phyloP scores from a whole-genome alignment of 2,888 invertebrate species.

The Drosophila rellima region DNA sequence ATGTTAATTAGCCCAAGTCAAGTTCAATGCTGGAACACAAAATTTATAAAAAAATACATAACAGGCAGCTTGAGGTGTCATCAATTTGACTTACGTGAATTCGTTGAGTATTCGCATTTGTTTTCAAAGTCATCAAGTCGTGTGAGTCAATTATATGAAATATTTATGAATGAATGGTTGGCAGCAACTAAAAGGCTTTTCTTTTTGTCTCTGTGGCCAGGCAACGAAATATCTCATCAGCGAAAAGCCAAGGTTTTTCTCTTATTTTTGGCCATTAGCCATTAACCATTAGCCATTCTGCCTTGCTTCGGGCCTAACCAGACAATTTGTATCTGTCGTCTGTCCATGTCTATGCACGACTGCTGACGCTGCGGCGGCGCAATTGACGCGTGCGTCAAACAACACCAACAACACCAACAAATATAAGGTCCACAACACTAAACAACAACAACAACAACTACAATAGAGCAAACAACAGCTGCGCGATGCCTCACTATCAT shows the following conservation, averaged over 20 bases:
- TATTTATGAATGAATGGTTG: conserved; percentile 73
- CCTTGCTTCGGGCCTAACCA: conserved; percentile 51
- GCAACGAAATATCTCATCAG: conserved; percentile 41
- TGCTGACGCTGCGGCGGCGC: conserved; percentile 19
- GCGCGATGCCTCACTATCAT: conserved; percentile 38
- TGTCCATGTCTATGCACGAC: conserved; percentile 29
- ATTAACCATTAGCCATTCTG: conserved; percentile 61
- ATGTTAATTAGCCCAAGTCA: conserved; percentile 69
- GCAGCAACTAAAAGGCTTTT: conserved; percentile 43
- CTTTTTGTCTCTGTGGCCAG: conserved; percentile 14
- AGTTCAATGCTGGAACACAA: conserved; percentile 65
- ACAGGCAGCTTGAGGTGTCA: conserved; percentile 57
- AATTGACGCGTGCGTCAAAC: conserved; percentile 69
- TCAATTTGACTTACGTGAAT: conserved; percentile 62
- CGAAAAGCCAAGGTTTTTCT: conserved; percentile 45
- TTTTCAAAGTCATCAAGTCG: conserved; percentile 55
- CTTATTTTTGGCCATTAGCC: conserved; percentile 56
- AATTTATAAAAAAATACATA: conserved; percentile 19
- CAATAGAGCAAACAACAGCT: conserved; percentile 36
- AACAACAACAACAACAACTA: conserved; percentile 14
- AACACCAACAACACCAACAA: conserved; percentile 18
- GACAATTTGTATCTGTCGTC: conserved; percentile 74
- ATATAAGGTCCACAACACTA: conserved; percentile 12
- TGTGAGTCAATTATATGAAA: conserved; percentile 76
- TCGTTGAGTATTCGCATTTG: conserved; percentile 48